Base-by-base conservation (phyloP, 2,888 invertebrate genomes). In the Callimorpha dominula region DNA sequence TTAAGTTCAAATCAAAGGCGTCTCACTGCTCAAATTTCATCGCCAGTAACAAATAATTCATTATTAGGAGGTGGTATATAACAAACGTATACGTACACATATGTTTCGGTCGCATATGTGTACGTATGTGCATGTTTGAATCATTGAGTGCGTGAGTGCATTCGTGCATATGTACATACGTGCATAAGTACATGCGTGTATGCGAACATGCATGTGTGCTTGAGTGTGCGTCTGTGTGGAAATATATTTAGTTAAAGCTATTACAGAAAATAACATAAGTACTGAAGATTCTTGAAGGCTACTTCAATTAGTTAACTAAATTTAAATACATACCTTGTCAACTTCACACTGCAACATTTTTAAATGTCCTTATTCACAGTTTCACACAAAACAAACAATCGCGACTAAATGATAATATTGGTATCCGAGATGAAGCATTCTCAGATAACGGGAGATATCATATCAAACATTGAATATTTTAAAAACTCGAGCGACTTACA, bases 271-370 rank as follows among this genome's bases (percentile, higher is more conserved):
- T 31, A 31, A 31, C 31, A 54, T 49, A 54, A n/a, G 54, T 8
- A 17, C n/a, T 17, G n/a, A 0, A n/a, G n/a, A 54, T n/a, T n/a
- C 17, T 17, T 17, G 17, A 6, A 17, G 6, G 6, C 46, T 46
- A 2, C 52, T 17, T 1, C n/a, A 54, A 11, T 17, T 43, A n/a
- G 46, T 31, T 46, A 52, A 20, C 40, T 43, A 74, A 65, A 70
- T n/a, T 69, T 49, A 65, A 54, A 70, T 65, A 70, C 87, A 87
- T 83, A 94, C 94, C 89, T 91, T 90, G 43, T 90, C 91, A 20
- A 86, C 79, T 84, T 93, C 93, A 81, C 91, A 89, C 75, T 91
- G 86, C 82, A 94, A 78, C 93, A 93, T 94, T 68, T 68, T 60
- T 1, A 20, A 60, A 46, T 46, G 49, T 15, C 49, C 60, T 50